phyloP scores from a whole-genome alignment of 1,140 invertebrate species.

The Sycophaga agraensis region DNA sequence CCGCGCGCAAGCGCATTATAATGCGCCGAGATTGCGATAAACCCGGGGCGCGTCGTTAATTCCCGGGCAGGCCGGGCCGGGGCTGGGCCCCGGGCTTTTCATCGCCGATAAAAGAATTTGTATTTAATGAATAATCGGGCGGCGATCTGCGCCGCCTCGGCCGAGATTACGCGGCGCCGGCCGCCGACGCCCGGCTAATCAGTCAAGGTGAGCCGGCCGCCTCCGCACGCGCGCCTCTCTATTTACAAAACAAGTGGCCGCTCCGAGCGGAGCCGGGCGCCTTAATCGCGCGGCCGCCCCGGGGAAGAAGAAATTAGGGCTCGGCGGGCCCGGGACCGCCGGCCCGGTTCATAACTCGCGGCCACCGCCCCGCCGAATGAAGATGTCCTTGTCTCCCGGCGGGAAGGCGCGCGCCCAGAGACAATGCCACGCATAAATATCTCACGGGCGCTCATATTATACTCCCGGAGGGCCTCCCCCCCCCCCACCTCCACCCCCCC shows the following conservation, averaged over 20 bases:
- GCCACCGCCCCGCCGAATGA: conserved; percentile 45
- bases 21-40: neutral
- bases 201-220: too few relatives aligned
- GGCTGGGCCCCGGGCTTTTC: too few relatives aligned
- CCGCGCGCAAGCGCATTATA: too few relatives aligned
- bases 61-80: too few relatives aligned
- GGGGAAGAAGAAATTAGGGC: neutral
- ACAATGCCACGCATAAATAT: conserved; percentile 57
- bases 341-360: conserved; percentile 47
- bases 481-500: neutral
- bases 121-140: conserved; percentile 1
- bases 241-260: too few relatives aligned
- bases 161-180: too few relatives aligned
- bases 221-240: too few relatives aligned
- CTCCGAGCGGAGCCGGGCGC: too few relatives aligned
- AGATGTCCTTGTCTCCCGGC: too few relatives aligned
- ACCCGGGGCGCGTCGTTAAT: neutral
- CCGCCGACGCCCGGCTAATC: too few relatives aligned
- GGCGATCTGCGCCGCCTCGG: too few relatives aligned
- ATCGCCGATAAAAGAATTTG: conserved; percentile 13
- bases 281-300: neutral
- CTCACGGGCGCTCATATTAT: conserved; percentile 47
- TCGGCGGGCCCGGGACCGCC: neutral
- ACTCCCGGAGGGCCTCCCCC: conserved; percentile 8
- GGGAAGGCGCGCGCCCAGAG: conserved; percentile 30